Evolutionary conservation across 2,113 vertebrate genomes (phyloP), one percentile per base, ranked within the genome.

Genomic region (Muntiacus reevesi): DNA sequence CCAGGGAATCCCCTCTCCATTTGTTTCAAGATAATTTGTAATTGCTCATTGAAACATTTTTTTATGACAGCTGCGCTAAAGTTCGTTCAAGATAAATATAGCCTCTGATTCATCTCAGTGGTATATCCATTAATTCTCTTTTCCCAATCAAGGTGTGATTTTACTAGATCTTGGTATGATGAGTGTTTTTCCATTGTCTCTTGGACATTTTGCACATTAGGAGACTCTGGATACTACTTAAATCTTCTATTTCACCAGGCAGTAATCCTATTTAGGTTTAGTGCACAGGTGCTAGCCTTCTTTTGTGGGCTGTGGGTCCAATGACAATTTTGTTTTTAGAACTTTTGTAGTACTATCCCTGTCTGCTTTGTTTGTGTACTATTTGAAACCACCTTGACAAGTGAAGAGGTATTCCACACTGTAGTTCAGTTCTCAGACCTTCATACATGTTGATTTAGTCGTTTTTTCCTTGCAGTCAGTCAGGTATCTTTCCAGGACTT

Each of bases 271-370:
- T 82, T 95, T 82, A 67, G 64, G 50, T 79, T 81, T 62, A 87
- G 50, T 59, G 43, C 43, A 67, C 36, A 27, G 14, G 50, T 71
- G 13, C 25, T 94, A 81, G 79, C 57, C 84, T 98, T 90, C 40
- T 95, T 96, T 92, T 97, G 90, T 93, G 62, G 87, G 25, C 82
- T 67, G 36, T 14, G 9, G 92, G 93, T 95, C 60, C 40, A 94
- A 50, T 83, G 95, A 95, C 84, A 96, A 78, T 97, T 96, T 67
- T 74, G 64, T 84, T 96, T 96, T 94, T 84, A 85, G 57, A 62
- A 87, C 83, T 17, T 50, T 82, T 45, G 13, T 0, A 2, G 33
- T 50, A 6, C 40, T 95, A 82, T 89, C 91, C 60, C 88, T 87
- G 79, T 96, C 79, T 95, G 27, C 57, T 91, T 90, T 85, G 74